Base-by-base conservation (phyloP, 2,797 vertebrate genomes). In the Scleropages formosus region DNA sequence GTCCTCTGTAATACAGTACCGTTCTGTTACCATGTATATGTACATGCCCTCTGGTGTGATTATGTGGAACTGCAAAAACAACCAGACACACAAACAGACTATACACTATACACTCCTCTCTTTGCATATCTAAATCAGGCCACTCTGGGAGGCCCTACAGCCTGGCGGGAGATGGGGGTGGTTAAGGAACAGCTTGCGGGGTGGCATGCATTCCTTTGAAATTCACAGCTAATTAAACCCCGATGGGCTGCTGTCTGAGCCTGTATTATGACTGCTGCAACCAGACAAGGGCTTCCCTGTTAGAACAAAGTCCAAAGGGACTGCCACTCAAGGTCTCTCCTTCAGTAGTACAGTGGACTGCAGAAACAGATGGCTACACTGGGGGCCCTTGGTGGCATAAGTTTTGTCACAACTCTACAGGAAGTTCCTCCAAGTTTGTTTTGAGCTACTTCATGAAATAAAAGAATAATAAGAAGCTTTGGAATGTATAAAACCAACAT, bases 181-280 rank as follows among this genome's bases (percentile, higher is more conserved):
- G 84, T 80, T 85, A 81, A 88, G 87, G 87, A 87, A 85, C 82
- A 82, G 81, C 88, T 88, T 78, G 73, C 85, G 80, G 83, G 89
- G 86, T 85, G 87, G 85, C 86, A 83, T 83, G 78, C 89, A 90
- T 89, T 90, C 89, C 86, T 88, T 88, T 90, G 83, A 89, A 91
- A 91, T 85, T 86, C 87, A 86, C 79, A 81, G 85, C 89, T 91
- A 91, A 92, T 90, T 91, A 86, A 86, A 91, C 89, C 88, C 88
- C 15, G 87, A 90, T 90, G 90, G 87, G 81, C 84, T 82, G 83
- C 82, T 86, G 85, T 86, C 81, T 77, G 83, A 79, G 87, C 27
- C 83, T 86, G 85, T 91, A 88, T 89, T 91, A 86, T 89, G 89
- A 89, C 86, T 86, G 89, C 85, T 82, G 77, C 84, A 31, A 22